These are phyloP conservation scores for Rhegmatorhina hoffmannsi DNA, from an alignment of 2,113 vertebrate species.

Conservation along the genomic window DNA sequence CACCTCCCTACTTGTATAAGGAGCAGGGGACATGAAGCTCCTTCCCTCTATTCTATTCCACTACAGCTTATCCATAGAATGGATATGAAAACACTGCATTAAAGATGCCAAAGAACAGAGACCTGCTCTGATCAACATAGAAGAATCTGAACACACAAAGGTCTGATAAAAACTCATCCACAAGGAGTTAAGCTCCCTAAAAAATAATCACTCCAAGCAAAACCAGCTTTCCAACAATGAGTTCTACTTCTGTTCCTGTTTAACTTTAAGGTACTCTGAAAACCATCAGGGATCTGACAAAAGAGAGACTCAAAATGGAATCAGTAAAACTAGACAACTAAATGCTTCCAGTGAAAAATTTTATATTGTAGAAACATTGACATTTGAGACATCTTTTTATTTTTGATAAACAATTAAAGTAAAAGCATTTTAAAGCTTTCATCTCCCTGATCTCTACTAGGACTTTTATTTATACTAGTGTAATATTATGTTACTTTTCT, in stretches of 20 bases:
- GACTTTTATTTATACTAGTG: background rate
- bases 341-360: background rate
- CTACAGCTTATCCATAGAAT: background rate
- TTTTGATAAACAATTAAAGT: background rate
- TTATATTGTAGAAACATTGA: background rate
- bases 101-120: background rate
- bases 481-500: background rate
- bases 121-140: background rate
- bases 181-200: background rate
- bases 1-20: background rate
- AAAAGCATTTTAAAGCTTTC: background rate
- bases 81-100: background rate
- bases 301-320: background rate
- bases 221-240: background rate
- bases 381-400: background rate
- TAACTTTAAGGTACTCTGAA: background rate
- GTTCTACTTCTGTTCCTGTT: background rate
- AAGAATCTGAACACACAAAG: background rate
- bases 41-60: background rate
- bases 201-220: background rate
- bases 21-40: background rate
- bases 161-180: background rate
- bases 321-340: background rate
- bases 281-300: background rate
- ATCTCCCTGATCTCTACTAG: background rate